phyloP scores from a whole-genome alignment of 1,140 invertebrate genomes.

The Drosophila rufa region DNA sequence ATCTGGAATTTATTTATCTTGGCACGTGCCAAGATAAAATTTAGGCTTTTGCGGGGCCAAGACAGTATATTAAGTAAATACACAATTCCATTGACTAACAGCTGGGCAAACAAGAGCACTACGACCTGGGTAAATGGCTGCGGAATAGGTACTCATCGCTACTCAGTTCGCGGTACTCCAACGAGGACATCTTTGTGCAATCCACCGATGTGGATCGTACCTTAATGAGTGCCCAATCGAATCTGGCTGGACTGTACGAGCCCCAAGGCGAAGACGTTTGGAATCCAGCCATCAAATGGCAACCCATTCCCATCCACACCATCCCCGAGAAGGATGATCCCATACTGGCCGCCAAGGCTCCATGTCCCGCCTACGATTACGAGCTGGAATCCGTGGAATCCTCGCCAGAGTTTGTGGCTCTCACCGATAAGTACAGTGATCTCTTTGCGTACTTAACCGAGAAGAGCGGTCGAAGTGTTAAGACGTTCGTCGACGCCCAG shows the following conservation, averaged over 20 bases:
- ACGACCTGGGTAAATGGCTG: slow-evolving; percentile 91
- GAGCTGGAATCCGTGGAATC: slow-evolving; percentile 87
- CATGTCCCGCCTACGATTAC: slow-evolving; percentile 88
- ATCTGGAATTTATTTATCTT: background rate
- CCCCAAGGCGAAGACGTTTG: slow-evolving; percentile 88
- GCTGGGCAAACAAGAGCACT: slow-evolving; percentile 92
- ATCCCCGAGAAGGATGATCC: slow-evolving; percentile 88
- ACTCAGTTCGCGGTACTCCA: slow-evolving; percentile 86
- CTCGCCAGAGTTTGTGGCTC: slow-evolving; percentile 87
- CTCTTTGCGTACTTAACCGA: slow-evolving; percentile 89
- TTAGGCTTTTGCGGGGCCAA: too few species aligned
- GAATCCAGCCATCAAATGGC: slow-evolving; percentile 91
- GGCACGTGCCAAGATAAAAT: background rate
- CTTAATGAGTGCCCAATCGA: slow-evolving; percentile 94
- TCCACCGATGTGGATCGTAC: slow-evolving; percentile 96
- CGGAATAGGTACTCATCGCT: slow-evolving; percentile 89
- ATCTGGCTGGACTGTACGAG: slow-evolving; percentile 93
- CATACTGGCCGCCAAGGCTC: slow-evolving; percentile 87
- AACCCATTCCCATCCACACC: slow-evolving; percentile 95
- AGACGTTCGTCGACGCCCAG: slow-evolving; percentile 85
- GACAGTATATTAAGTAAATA: background rate
- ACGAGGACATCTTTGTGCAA: slow-evolving; percentile 88
- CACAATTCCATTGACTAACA: slow-evolving; percentile 65
- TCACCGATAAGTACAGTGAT: slow-evolving; percentile 87
- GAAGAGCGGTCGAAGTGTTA: slow-evolving; percentile 87